A percentile compares a stretch with the other conserved stretches of the same genome.
Conservation (phyloP, 2,888 invertebrate species). For the Linnaemya vulpina region DNA sequence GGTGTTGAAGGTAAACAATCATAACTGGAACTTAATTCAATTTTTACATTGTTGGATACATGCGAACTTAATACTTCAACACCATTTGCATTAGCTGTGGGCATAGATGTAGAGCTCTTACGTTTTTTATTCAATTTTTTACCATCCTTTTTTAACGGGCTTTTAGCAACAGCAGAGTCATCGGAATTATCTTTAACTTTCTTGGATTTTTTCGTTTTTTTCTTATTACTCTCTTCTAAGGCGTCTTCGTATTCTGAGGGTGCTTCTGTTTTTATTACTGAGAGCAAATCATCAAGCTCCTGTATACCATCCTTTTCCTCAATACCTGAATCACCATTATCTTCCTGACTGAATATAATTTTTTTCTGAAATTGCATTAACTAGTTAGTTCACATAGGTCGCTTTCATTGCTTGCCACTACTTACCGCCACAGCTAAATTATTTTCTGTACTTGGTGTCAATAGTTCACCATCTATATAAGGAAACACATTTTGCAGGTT, state of each 20-base stretch:
- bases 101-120: neutral
- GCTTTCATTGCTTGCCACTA: neutral
- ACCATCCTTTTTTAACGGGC: neutral
- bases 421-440: constrained; percentile 42
- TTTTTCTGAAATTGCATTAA: constrained; percentile 71
- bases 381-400: neutral
- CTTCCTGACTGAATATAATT: constrained; percentile 44
- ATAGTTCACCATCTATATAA: constrained; percentile 81
- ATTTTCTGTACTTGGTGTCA: constrained; percentile 66
- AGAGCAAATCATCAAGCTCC: constrained; percentile 76
- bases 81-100: neutral
- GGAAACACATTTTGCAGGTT: constrained; percentile 80
- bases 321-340: constrained; percentile 71
- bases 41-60: constrained; percentile 71
- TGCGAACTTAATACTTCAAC: neutral
- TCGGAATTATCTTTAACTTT: neutral
- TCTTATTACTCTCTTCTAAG: neutral
- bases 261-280: constrained; percentile 75
- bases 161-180: neutral
- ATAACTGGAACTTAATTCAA: constrained; percentile 66
- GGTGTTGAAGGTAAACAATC: neutral
- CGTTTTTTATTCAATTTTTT: constrained; percentile 58
- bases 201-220: constrained; percentile 39
- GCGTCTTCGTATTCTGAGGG: constrained; percentile 36
- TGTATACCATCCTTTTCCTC: constrained; percentile 71